Base-by-base conservation (phyloP, 2,113 vertebrate genomes). In the Eleginops maclovinus region DNA sequence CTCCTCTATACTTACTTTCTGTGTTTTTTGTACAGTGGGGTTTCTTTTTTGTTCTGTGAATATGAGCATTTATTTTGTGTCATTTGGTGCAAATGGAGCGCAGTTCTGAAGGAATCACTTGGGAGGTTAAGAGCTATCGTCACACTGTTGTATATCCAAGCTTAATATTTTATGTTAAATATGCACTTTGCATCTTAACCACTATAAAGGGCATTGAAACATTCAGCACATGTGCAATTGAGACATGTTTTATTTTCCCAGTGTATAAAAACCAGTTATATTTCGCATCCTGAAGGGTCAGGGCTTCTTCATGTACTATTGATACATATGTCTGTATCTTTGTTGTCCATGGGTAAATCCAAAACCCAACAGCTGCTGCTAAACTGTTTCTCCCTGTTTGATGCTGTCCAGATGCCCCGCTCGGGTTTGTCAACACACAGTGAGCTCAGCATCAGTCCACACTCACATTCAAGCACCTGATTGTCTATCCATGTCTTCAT, bases 141-240 rank as follows among this genome's bases (percentile, higher is more conserved):
- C 75, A 91, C 90, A 91, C 91, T 91, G 89, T 91, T 87, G 82
- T 91, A 79, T 87, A 87, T 83, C 85, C 79, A 77, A 85, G 85
- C 86, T 84, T 85, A 79, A 56, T 87, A 86, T 83, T 90, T 88
- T 89, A 78, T 88, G 81, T 89, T 92, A 77, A 89, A 93, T 93
- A 93, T 94, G 94, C 94, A 95, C 93, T 94, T 94, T 94, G 91
- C 89, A 93, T 94, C 90, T 88, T 92, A 92, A 95, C 92, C 93
- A 94, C 93, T 94, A 93, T 92, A 93, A 95, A 93, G 93, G 95
- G 94, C 94, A 95, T 95, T 95, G 91, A 91, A 91, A 92, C 92
- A 89, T 91, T 92, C 87, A 87, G 90, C 86, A 92, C 88, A 89
- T 82, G 85, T 91, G 87, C 87, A 94, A 87, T 82, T 89, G 75